Base-by-base conservation (phyloP, 2,797 vertebrate species). In the Phataginus tricuspis region DNA sequence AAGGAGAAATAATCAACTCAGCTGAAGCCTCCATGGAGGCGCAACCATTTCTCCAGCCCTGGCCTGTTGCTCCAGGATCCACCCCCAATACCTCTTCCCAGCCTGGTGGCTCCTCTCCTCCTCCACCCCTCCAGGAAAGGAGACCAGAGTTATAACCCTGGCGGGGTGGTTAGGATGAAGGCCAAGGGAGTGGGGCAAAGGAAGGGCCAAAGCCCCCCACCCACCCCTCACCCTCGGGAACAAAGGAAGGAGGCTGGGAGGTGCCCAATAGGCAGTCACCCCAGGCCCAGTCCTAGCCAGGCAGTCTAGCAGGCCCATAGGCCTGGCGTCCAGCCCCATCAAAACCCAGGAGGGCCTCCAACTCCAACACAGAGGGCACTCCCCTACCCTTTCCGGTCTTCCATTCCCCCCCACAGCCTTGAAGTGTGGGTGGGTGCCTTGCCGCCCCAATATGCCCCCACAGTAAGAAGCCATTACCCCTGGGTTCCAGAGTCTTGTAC, bases 21-120 rank as follows among this genome's bases (percentile, higher is more conserved):
- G 34, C 64, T 29, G 57, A 95, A 93, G 51, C 89, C 77, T 85
- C 74, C 53, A 31, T 0, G 5, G 16, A 80, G 79, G 4, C 72
- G 85, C 88, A 96, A 94, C 96, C 94, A 88, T 97, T 97, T 96
- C 85, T 96, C 77, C 42, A 59, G 68, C 37, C 77, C 74, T 1
- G 12, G 95, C 95, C 96, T 94, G 92, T 95, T 79, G 96, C 95
- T 95, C 61, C 34, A 78, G 83, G 71, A 91, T 86, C 80, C 9
- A 0, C 77, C 80, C 75, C 57, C 69, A 71, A 74, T 64, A n/a
- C 55, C 61, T 84, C 84, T 92, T 93, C 51, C 71, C 80, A 92
- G 85, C 27, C 31, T 1, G 18, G 51, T 7, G 15, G 86, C 25
- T 63, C 79, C 64, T 74, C 23, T 77, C 55, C 82, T 49, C 39